Conservation (phyloP, 2,113 vertebrate genomes). For the Dascyllus trimaculatus region DNA sequence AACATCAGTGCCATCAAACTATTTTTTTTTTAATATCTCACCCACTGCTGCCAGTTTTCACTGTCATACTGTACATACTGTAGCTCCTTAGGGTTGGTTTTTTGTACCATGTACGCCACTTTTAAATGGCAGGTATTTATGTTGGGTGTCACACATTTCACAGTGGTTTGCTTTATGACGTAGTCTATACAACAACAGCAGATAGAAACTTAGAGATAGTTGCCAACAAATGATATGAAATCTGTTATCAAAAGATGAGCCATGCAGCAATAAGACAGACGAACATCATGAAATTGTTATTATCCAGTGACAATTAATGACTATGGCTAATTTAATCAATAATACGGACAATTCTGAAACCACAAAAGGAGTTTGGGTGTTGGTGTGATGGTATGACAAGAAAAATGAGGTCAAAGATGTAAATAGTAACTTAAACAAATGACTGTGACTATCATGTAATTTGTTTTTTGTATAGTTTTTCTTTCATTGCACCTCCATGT, state of each 20-base stretch:
- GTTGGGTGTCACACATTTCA: constrained; percentile 60
- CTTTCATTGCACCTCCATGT: constrained; percentile 54
- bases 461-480: constrained; percentile 71
- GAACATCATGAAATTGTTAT: constrained; percentile 15
- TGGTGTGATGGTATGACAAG: constrained; percentile 7
- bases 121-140: constrained; percentile 49
- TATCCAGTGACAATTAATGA: constrained; percentile 1
- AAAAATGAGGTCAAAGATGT: constrained; percentile 75
- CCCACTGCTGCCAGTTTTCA: constrained; percentile 46
- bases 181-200: constrained; percentile 49
- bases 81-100: constrained; percentile 56
- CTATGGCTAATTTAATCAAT: constrained; percentile 28
- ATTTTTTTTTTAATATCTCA: constrained; percentile 27
- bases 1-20: constrained; percentile 59
- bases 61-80: constrained; percentile 74
- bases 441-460: constrained; percentile 83
- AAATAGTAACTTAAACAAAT: constrained; percentile 77
- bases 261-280: constrained; percentile 70
- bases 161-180: constrained; percentile 52
- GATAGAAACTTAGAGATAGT: constrained; percentile 36
- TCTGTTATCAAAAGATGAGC: constrained; percentile 40
- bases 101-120: constrained; percentile 53
- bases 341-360: constrained; percentile 13
- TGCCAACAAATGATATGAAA: constrained; percentile 25
- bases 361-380: constrained; percentile 25